Percentiles rank a stretch among this genome's conserved stretches.
These are phyloP conservation scores for Pinna nobilis DNA, from an alignment of 1,140 invertebrate genomes.

Conservation along the genomic window DNA sequence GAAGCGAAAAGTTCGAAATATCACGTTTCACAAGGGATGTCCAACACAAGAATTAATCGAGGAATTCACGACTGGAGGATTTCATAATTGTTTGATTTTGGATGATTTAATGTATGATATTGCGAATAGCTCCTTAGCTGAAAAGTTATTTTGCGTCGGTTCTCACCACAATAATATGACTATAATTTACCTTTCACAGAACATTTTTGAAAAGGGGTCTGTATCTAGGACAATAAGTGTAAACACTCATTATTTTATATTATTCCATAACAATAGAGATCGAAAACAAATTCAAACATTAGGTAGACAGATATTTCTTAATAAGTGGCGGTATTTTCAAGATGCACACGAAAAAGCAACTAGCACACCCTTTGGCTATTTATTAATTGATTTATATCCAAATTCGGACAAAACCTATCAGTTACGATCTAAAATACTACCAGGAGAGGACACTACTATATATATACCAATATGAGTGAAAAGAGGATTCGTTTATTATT, in stretches of 20 bases:
- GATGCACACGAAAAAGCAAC: conserved; percentile 16
- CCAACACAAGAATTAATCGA: not conserved
- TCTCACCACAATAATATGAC: conserved; percentile 16
- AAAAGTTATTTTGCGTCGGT: conserved; percentile 8
- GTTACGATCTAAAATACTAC: conserved; percentile 24
- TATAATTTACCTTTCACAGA: conserved; percentile 9
- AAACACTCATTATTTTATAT: conserved; percentile 38
- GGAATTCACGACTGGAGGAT: not conserved
- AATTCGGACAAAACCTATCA: conserved; percentile 23
- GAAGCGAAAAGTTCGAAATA: conserved; percentile 3
- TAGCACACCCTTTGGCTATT: conserved; percentile 5
- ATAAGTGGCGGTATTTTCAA: conserved; percentile 1
- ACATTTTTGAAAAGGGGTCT: conserved; percentile 24
- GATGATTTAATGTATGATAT: conserved; percentile 24
- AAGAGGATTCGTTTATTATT: too few relatives aligned
- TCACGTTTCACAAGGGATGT: conserved; percentile 17
- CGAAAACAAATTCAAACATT: conserved; percentile 18
- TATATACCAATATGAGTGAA: conserved; percentile 18
- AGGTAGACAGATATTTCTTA: conserved; percentile 19
- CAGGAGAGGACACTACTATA: conserved; percentile 20
- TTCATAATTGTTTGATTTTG: conserved; percentile 9
- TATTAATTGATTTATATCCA: conserved; percentile 32
- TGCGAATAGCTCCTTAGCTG: not conserved
- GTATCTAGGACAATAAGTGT: conserved; percentile 23
- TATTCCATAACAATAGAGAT: conserved; percentile 34